Conservation (phyloP, 2,797 vertebrate genomes). For the Aldrovandia affinis region DNA sequence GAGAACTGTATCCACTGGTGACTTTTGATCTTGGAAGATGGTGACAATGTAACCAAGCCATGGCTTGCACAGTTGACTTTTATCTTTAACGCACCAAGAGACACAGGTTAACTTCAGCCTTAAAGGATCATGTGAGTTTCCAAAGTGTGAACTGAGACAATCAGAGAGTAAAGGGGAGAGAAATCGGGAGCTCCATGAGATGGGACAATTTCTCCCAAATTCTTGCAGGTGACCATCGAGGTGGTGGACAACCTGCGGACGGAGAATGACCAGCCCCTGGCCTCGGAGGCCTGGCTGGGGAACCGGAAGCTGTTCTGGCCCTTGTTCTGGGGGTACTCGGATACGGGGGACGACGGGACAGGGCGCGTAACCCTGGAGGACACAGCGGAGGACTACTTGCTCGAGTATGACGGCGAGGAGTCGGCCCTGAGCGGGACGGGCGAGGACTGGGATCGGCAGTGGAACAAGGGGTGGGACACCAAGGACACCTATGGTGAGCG, state of each 20-base stretch:
- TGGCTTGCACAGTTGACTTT: too few species aligned
- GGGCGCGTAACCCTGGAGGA: conserved; percentile 70
- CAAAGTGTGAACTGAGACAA: neutral
- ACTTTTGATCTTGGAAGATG: too few species aligned
- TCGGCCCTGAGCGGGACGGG: conserved; percentile 80
- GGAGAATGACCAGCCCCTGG: conserved; percentile 82
- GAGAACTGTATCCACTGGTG: too few species aligned
- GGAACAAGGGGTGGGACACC: conserved; percentile 84
- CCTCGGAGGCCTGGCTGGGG: conserved; percentile 78
- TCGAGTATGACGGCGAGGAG: conserved; percentile 84
- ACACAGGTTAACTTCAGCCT: too few species aligned
- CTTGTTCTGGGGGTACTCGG: conserved; percentile 87
- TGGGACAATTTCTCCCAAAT: neutral
- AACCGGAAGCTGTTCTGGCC: conserved; percentile 89
- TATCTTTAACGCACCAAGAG: too few species aligned
- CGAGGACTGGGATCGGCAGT: conserved; percentile 77
- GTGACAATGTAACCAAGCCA: too few species aligned
- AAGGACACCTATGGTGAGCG: conserved; percentile 79
- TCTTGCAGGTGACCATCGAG: conserved; percentile 84
- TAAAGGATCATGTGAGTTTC: neutral
- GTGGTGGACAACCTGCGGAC: conserved; percentile 86
- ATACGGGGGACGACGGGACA: conserved; percentile 70
- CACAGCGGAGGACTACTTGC: conserved; percentile 75
- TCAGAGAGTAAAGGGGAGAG: neutral
- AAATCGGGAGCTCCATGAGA: neutral